phyloP scores from a whole-genome alignment of 2,113 vertebrate species.

The Thinocorus orbignyianus region DNA sequence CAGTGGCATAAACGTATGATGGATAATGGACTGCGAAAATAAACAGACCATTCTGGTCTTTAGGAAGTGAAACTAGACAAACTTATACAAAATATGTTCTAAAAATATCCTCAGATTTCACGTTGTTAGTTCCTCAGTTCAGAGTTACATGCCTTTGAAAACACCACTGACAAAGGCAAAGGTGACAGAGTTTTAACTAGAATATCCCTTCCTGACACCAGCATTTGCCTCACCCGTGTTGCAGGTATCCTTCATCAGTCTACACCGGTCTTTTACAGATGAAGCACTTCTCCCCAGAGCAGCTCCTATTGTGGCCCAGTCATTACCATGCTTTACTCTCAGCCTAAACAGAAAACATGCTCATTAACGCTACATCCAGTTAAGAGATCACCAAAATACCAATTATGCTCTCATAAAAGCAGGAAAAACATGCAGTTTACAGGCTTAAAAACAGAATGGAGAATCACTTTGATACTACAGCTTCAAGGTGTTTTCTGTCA shows the following conservation, averaged over 20 bases:
- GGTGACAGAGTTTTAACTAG: not conserved
- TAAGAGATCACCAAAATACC: not conserved
- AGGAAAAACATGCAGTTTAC: not conserved
- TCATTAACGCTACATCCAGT: conserved; percentile 35
- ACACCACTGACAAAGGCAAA: not conserved
- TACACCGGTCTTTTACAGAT: conserved; percentile 96
- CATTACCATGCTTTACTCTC: conserved; percentile 94
- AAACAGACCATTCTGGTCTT: not conserved
- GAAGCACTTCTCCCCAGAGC: conserved; percentile 96
- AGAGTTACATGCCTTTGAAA: not conserved
- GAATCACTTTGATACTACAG: not conserved
- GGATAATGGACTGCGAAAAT: not conserved
- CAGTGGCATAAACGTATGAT: not conserved
- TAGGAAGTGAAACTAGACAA: not conserved
- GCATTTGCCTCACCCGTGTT: conserved; percentile 86
- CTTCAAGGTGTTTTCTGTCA: not conserved
- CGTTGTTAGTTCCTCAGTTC: not conserved
- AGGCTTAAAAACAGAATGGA: not conserved
- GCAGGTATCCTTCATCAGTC: conserved; percentile 98
- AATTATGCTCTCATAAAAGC: not conserved
- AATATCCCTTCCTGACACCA: not conserved
- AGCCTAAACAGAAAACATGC: conserved; percentile 77
- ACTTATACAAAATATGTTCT: not conserved
- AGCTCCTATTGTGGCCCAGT: conserved; percentile 97
- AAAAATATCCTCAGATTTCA: not conserved